phyloP scores from a whole-genome alignment of 1,140 invertebrate species.

The Alviniconcha marisindica region DNA sequence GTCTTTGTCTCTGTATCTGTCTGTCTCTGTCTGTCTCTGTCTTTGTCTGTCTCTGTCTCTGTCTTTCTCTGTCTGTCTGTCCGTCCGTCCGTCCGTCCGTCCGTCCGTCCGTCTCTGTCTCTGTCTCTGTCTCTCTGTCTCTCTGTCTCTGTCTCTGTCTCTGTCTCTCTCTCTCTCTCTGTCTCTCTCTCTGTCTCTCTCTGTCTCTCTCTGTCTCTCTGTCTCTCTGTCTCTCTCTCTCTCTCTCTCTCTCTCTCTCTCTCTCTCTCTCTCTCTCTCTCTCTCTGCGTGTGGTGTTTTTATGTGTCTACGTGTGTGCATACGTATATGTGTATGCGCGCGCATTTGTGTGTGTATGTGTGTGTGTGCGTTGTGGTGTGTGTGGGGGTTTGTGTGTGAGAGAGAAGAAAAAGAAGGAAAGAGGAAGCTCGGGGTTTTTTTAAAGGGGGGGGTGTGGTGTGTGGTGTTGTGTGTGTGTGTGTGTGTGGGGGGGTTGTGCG shows the following conservation, averaged over 20 bases:
- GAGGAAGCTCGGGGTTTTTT: too few relatives aligned
- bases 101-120: background rate
- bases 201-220: constrained; percentile 13
- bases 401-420: background rate
- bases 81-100: background rate
- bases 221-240: background rate
- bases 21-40: background rate
- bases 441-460: too few relatives aligned
- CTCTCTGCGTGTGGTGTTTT: background rate
- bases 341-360: background rate
- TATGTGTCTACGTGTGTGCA: background rate
- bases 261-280: background rate
- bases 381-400: background rate
- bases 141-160: constrained; percentile 2
- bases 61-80: background rate
- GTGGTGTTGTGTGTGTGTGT: too few relatives aligned
- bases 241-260: background rate
- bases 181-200: constrained; percentile 16
- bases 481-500: too few relatives aligned
- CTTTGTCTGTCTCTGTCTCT: background rate
- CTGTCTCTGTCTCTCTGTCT: constrained; percentile 5
- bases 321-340: background rate
- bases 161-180: background rate
- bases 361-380: background rate
- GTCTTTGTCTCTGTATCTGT: too few relatives aligned